phyloP scores from a whole-genome alignment of 2,797 vertebrate species.

The Falco peregrinus region DNA sequence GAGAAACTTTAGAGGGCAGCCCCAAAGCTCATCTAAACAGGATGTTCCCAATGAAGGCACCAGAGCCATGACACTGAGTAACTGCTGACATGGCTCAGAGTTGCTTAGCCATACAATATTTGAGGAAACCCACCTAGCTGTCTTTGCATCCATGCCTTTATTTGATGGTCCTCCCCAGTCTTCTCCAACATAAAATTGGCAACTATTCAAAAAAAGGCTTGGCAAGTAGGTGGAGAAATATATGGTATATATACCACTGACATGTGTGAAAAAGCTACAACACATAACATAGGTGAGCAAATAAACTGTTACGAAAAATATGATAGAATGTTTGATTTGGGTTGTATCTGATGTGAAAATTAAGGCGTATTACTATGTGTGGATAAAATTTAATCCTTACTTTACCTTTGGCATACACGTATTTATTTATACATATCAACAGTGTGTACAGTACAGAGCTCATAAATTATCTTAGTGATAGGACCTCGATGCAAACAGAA shows the following conservation, averaged over 20 bases:
- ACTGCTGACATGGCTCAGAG: background rate
- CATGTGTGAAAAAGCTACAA: background rate
- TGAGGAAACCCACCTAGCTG: background rate
- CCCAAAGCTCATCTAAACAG: background rate
- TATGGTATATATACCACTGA: too few species aligned
- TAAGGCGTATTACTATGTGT: background rate
- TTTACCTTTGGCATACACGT: background rate
- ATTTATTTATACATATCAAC: background rate
- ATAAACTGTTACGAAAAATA: background rate
- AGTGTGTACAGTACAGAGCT: background rate
- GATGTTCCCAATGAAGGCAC: background rate
- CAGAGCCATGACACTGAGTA: background rate
- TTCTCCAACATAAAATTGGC: background rate
- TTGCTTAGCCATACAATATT: background rate
- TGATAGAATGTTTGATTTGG: accelerated
- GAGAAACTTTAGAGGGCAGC: background rate
- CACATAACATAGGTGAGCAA: background rate
- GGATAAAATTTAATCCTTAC: background rate
- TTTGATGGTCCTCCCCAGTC: background rate
- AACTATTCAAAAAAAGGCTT: background rate
- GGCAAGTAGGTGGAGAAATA: background rate
- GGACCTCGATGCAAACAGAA: background rate
- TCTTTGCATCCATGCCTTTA: background rate
- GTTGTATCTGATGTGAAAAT: background rate
- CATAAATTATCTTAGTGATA: background rate